A percentile compares a stretch with the other conserved stretches of the same genome.
These are phyloP conservation scores for Neolamprologus kungweensis DNA, from an alignment of 2,113 vertebrate genomes.

Conservation along the genomic window DNA sequence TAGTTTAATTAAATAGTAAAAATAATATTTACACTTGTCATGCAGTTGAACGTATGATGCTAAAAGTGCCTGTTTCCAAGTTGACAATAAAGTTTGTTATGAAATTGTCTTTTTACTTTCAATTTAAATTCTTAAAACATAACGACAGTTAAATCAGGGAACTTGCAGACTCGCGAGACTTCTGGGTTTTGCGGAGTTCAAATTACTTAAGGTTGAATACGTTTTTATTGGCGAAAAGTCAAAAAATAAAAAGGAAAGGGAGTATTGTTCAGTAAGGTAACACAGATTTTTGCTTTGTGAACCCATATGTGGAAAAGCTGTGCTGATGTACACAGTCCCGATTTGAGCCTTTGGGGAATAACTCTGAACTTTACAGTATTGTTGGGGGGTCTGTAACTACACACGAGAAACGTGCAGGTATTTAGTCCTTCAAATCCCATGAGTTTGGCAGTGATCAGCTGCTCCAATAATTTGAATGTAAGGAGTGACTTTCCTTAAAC, in stretches of 20 bases:
- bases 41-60: not conserved
- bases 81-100: not conserved
- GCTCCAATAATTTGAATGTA: not conserved
- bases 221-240: not conserved
- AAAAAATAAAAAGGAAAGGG: not conserved
- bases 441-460: not conserved
- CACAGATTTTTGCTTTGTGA: not conserved
- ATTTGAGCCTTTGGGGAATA: not conserved
- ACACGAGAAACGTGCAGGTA: not conserved
- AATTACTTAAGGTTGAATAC: not conserved
- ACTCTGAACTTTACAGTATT: not conserved
- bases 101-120: not conserved
- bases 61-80: not conserved
- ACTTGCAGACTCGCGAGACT: not conserved
- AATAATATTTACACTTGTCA: not conserved
- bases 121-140: not conserved
- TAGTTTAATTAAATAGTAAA: not conserved
- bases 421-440: not conserved
- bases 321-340: not conserved
- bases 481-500: not conserved
- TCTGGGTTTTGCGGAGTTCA: not conserved
- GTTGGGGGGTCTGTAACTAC: not conserved
- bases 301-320: not conserved
- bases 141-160: not conserved
- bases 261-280: not conserved